Evolutionary conservation across 2,113 vertebrate species (phyloP).

Genomic region (Balaenoptera acutorostrata): DNA sequence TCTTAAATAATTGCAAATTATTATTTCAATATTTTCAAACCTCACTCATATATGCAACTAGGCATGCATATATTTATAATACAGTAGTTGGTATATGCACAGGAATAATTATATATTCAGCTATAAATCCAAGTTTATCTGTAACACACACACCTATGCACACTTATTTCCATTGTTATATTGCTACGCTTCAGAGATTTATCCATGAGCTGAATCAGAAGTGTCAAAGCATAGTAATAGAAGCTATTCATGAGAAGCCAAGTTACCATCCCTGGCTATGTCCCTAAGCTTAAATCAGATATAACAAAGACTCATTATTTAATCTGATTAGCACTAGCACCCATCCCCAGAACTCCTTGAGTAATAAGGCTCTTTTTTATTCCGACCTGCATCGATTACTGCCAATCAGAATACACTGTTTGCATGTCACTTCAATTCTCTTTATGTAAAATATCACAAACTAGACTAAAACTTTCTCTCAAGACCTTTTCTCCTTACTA

Average conservation of each 20-base stretch:
- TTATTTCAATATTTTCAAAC: constrained; percentile 24
- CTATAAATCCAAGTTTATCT: neutral
- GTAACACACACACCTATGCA: neutral
- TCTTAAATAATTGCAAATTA: neutral
- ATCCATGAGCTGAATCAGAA: constrained; percentile 3
- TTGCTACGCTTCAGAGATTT: constrained; percentile 7
- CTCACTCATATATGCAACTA: neutral
- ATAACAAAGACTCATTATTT: constrained; percentile 17
- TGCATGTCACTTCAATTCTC: neutral
- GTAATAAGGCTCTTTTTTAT: neutral
- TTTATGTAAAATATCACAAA: neutral
- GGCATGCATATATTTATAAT: neutral
- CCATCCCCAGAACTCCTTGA: neutral
- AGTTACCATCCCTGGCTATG: constrained; percentile 13
- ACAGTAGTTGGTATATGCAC: neutral
- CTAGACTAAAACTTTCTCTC: neutral
- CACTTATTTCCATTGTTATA: constrained; percentile 34
- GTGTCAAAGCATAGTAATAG: constrained; percentile 17
- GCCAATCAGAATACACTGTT: neutral
- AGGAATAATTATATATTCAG: neutral
- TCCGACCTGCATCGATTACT: neutral
- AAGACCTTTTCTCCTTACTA: neutral
- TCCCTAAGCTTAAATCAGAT: neutral
- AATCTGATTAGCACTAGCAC: neutral
- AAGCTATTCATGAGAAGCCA: neutral